Conservation (phyloP, 1,140 invertebrate genomes). For the Drosophila gunungcola region DNA sequence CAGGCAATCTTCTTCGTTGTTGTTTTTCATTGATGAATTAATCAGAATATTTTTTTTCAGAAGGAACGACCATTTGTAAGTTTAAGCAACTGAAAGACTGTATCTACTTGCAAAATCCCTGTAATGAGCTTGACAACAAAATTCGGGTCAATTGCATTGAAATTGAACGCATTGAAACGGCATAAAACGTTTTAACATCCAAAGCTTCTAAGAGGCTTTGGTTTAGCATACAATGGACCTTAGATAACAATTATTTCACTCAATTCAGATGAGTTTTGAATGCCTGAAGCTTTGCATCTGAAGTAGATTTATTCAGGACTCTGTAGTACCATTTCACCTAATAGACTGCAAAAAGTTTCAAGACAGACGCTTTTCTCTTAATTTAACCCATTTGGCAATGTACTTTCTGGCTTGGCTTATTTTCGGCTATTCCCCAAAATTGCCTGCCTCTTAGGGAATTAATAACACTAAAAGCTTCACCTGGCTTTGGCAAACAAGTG, state of each 20-base stretch:
- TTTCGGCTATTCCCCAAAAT: conserved; percentile 5
- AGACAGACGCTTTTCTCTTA: conserved; percentile 6
- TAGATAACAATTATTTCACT: conserved; percentile 28
- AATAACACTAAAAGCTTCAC: conserved; percentile 53
- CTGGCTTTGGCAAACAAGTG: conserved; percentile 29
- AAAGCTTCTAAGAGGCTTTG: conserved; percentile 44
- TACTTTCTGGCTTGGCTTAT: conserved; percentile 7
- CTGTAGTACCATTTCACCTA: background rate
- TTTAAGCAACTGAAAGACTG: conserved; percentile 3
- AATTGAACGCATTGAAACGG: conserved; percentile 36
- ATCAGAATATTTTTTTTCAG: no score
- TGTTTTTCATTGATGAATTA: no score
- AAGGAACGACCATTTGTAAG: background rate
- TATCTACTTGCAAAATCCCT: conserved; percentile 21
- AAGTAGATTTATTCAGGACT: background rate
- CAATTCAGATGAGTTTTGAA: conserved; percentile 13
- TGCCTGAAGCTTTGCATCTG: background rate
- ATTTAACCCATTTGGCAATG: conserved; percentile 42
- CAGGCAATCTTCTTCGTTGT: no score
- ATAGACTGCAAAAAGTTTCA: background rate
- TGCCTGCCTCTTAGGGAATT: conserved; percentile 22
- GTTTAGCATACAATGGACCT: conserved; percentile 20
- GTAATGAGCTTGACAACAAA: conserved; percentile 26
- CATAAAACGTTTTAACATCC: conserved; percentile 31
- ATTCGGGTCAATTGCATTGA: conserved; percentile 31